Percentiles rank a stretch among this genome's conserved stretches.
Evolutionary conservation across 2,797 vertebrate species (phyloP).

Genomic region (Eulemur rubriventer): DNA sequence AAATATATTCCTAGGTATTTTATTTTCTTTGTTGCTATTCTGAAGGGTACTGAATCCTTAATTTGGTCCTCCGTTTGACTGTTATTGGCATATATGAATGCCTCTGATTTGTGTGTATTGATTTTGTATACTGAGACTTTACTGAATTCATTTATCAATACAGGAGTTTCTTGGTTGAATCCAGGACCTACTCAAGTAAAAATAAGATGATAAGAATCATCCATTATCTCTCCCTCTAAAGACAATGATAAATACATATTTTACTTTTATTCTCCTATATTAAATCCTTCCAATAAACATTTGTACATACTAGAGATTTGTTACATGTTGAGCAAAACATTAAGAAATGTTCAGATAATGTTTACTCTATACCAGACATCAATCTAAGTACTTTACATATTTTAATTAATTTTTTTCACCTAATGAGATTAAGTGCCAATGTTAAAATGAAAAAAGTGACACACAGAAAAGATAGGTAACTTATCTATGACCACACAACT

Average conservation of each 20-base stretch:
- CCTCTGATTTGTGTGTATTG: no score
- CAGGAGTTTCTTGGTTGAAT: no score
- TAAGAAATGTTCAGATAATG: neutral
- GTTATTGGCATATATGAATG: no score
- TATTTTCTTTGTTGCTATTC: no score
- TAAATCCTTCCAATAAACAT: neutral
- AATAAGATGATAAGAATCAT: neutral
- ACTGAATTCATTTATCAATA: no score
- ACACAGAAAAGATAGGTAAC: neutral
- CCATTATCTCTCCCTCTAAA: neutral
- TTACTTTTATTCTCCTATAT: neutral
- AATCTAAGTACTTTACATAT: neutral
- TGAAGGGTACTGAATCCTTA: no score
- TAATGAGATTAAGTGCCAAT: neutral
- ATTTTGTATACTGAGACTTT: no score
- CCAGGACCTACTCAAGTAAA: neutral
- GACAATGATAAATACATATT: neutral
- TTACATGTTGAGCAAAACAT: neutral
- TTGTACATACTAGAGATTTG: neutral
- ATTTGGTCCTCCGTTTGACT: no score
- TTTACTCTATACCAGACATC: neutral
- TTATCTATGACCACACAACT: neutral
- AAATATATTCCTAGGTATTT: no score
- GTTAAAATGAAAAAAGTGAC: neutral
- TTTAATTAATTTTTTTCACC: neutral